phyloP scores from a whole-genome alignment of 2,113 vertebrate species.

The cattle (Bos taurus) region DNA sequence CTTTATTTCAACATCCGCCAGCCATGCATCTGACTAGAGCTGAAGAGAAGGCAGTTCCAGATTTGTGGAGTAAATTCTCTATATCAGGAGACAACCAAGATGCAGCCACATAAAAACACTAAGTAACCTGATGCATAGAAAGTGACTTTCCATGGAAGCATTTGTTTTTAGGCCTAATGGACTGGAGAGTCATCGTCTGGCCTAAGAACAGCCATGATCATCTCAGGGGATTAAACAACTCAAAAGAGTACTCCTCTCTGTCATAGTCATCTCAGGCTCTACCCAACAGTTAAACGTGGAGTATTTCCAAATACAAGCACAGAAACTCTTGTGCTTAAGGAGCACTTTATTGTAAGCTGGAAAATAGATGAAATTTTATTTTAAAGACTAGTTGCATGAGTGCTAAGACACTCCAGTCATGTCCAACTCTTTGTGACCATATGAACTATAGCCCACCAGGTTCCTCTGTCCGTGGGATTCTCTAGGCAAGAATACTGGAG shows the following conservation, averaged over 20 bases:
- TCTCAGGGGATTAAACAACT: neutral
- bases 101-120: neutral
- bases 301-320: neutral
- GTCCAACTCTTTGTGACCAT: neutral
- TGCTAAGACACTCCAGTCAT: neutral
- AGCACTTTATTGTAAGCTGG: neutral
- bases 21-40: neutral
- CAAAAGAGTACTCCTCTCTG: neutral
- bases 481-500: neutral
- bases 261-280: neutral
- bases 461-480: neutral
- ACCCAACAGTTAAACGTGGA: neutral
- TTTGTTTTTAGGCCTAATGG: neutral
- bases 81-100: neutral
- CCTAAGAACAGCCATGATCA: neutral
- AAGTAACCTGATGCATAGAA: neutral
- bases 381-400: neutral
- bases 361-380: neutral
- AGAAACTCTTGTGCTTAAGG: neutral
- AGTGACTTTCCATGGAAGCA: neutral
- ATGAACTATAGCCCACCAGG: neutral
- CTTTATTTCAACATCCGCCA: neutral
- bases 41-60: neutral
- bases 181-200: neutral
- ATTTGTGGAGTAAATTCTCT: neutral